These are phyloP conservation scores for Silurus glanis DNA, from an alignment of 2,113 vertebrate species.

Conservation along the genomic window DNA sequence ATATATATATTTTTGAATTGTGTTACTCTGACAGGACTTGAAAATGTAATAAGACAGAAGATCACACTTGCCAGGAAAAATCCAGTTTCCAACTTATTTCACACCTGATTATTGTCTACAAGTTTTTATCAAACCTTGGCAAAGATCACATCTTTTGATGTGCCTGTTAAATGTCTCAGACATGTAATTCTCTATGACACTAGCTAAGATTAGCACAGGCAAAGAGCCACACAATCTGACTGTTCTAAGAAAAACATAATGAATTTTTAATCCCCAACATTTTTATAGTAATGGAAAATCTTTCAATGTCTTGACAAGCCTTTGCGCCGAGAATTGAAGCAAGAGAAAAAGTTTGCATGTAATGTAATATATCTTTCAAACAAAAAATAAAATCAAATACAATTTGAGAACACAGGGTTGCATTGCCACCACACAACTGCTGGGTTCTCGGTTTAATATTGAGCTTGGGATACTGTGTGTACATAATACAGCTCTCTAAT, in stretches of 20 bases:
- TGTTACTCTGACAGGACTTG: slow-evolving; percentile 19
- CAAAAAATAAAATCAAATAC: background rate
- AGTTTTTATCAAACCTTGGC: background rate
- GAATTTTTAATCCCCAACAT: background rate
- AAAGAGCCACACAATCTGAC: background rate
- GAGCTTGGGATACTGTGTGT: background rate
- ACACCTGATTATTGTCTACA: slow-evolving; percentile 7
- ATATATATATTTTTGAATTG: background rate
- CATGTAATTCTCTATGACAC: background rate
- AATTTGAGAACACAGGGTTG: background rate
- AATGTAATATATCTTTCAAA: background rate
- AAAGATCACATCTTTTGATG: slow-evolving; percentile 1
- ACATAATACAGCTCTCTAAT: background rate
- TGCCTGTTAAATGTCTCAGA: background rate
- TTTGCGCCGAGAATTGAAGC: background rate
- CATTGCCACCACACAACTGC: background rate
- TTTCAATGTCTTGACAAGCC: background rate
- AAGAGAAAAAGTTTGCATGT: background rate
- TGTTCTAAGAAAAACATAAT: background rate
- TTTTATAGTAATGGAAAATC: background rate
- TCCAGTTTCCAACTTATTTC: slow-evolving; percentile 8
- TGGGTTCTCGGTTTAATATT: background rate
- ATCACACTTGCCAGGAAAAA: slow-evolving; percentile 3
- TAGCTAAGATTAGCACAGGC: background rate
- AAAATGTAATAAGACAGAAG: slow-evolving; percentile 34